phyloP scores from a whole-genome alignment of 2,797 vertebrate species.

The Tarsius wallacei region DNA sequence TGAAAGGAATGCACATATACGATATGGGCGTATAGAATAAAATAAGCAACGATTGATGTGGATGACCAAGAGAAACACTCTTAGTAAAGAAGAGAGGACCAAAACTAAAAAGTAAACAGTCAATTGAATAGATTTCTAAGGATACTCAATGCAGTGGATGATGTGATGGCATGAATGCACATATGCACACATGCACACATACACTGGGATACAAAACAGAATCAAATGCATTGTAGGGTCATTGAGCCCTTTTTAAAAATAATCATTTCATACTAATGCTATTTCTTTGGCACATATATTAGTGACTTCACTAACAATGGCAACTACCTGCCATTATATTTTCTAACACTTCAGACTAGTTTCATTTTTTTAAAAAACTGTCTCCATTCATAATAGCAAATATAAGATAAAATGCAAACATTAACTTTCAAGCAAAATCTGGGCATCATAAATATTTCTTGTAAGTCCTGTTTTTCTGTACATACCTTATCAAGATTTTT shows the following conservation, averaged over 20 bases:
- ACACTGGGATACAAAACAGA: background rate
- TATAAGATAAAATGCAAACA: background rate
- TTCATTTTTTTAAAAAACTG: background rate
- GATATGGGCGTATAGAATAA: too few relatives aligned
- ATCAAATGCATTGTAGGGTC: background rate
- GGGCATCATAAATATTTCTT: background rate
- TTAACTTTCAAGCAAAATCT: conserved; percentile 3
- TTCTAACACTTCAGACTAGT: background rate
- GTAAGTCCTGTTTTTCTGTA: background rate
- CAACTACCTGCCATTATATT: background rate
- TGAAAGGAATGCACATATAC: background rate
- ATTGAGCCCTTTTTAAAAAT: background rate
- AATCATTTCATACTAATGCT: background rate
- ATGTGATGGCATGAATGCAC: background rate
- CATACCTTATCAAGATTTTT: background rate
- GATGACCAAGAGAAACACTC: background rate
- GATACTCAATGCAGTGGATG: background rate
- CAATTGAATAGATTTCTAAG: background rate
- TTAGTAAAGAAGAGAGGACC: background rate
- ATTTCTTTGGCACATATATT: background rate
- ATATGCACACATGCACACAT: too few relatives aligned
- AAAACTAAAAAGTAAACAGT: background rate
- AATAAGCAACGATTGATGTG: accelerated
- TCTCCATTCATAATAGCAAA: background rate
- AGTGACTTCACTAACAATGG: background rate